Percentiles rank a stretch among this genome's conserved stretches.
These are phyloP conservation scores for Mactromeris polynyma DNA, from an alignment of 2,888 invertebrate genomes.

Conservation along the genomic window DNA sequence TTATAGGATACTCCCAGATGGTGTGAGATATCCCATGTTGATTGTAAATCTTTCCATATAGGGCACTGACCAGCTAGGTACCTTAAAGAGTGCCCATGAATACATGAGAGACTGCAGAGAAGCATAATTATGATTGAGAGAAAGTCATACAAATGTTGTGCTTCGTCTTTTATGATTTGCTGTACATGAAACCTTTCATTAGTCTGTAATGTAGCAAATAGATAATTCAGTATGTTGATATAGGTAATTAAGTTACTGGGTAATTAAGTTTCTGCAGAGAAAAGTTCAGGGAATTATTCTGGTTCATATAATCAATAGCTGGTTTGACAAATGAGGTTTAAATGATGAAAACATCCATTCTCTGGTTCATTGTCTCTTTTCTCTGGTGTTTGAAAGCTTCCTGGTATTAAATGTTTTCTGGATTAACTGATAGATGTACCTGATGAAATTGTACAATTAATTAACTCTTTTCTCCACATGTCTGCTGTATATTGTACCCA, in stretches of 20 bases:
- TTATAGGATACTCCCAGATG: too few species aligned
- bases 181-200: slow-evolving; percentile 5
- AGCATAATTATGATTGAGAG: neutral
- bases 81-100: neutral
- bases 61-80: neutral
- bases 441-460: neutral
- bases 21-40: too few species aligned
- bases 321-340: slow-evolving; percentile 22
- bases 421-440: neutral
- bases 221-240: slow-evolving; percentile 20
- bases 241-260: slow-evolving; percentile 14
- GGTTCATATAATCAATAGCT: slow-evolving; percentile 2
- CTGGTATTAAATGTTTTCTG: neutral
- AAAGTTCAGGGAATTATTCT: slow-evolving; percentile 12
- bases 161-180: slow-evolving; percentile 2
- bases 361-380: neutral
- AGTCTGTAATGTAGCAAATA: slow-evolving; percentile 20
- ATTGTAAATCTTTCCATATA: neutral
- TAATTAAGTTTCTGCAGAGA: slow-evolving; percentile 22
- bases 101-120: neutral
- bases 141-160: neutral
- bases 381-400: neutral
- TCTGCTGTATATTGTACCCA: neutral
- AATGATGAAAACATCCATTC: slow-evolving; percentile 6
- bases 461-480: neutral